Percentiles rank a stretch among this genome's conserved stretches.
Evolutionary conservation across 2,113 vertebrate genomes (phyloP).

Genomic region (Clarias magur): DNA sequence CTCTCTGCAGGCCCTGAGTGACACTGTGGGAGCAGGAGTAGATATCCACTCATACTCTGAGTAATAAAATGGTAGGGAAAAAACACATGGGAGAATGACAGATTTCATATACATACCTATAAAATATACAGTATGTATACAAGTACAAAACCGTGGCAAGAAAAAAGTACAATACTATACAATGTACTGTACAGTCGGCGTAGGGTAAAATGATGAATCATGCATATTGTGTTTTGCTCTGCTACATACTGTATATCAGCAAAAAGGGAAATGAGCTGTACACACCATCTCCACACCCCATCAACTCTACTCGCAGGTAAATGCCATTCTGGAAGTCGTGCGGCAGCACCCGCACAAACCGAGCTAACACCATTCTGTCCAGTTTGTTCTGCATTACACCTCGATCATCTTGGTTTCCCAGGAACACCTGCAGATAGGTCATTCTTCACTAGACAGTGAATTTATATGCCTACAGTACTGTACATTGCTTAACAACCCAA

Average conservation of each 20-base stretch:
- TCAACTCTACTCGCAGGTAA: constrained; percentile 77
- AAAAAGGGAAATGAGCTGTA: neutral
- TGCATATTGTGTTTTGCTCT: neutral
- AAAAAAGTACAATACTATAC: neutral
- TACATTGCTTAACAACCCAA: neutral
- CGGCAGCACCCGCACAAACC: constrained; percentile 78
- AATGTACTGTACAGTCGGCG: too few relatives aligned
- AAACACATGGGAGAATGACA: neutral
- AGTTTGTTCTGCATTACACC: constrained; percentile 66
- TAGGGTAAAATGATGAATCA: neutral
- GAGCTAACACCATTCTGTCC: constrained; percentile 74
- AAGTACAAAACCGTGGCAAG: neutral
- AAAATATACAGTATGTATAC: too few relatives aligned
- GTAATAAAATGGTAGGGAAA: neutral
- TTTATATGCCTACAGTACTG: neutral
- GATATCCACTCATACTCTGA: constrained; percentile 57
- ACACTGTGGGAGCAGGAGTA: constrained; percentile 17
- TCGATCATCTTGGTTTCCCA: constrained; percentile 66
- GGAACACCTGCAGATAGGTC: constrained; percentile 68
- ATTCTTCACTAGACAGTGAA: neutral
- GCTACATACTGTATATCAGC: neutral
- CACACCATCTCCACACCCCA: constrained; percentile 76
- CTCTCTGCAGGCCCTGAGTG: constrained; percentile 55
- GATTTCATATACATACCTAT: neutral
- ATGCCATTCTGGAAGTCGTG: constrained; percentile 70